Evolutionary conservation across 30 jellyfish, hydroid and myxozoan species (phyloP).

Genomic region (Chrysaora quinquecirrha): DNA sequence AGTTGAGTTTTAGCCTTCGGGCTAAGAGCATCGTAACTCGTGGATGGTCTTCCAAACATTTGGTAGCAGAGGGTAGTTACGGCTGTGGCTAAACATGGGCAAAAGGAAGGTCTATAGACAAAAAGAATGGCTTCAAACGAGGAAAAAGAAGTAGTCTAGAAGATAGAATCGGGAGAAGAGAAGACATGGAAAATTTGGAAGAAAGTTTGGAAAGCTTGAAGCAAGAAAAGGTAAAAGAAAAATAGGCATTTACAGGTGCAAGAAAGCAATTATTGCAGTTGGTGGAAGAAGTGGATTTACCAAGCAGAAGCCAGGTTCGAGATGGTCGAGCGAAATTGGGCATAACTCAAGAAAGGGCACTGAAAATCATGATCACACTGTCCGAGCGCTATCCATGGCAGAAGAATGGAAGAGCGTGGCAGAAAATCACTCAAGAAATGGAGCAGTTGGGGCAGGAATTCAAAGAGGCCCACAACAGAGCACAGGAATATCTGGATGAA

Average conservation of each 20-base stretch:
- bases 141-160: no score
- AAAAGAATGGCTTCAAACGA: no score
- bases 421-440: slow-evolving; percentile 1
- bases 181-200: not conserved
- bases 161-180: no score
- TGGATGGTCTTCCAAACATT: not conserved
- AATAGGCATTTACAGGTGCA: slow-evolving; percentile 2
- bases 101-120: not conserved
- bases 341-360: slow-evolving; percentile 23
- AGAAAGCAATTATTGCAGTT: slow-evolving; percentile 15
- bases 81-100: not conserved
- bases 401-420: slow-evolving; percentile 14
- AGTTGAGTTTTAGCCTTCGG: not conserved
- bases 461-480: slow-evolving; percentile 24
- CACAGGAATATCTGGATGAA: slow-evolving; percentile 28
- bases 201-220: slow-evolving; percentile 1
- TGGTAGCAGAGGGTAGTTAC: not conserved
- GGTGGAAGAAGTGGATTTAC: slow-evolving; percentile 26
- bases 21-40: not conserved
- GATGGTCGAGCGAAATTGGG: slow-evolving; percentile 27
- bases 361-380: slow-evolving; percentile 13
- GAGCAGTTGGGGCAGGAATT: slow-evolving; percentile 11
- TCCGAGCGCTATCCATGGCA: slow-evolving; percentile 23
- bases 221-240: not conserved
- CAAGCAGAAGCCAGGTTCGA: slow-evolving; percentile 23